Conservation (phyloP, 2,113 vertebrate genomes). For the Xiphophorus couchianus region DNA sequence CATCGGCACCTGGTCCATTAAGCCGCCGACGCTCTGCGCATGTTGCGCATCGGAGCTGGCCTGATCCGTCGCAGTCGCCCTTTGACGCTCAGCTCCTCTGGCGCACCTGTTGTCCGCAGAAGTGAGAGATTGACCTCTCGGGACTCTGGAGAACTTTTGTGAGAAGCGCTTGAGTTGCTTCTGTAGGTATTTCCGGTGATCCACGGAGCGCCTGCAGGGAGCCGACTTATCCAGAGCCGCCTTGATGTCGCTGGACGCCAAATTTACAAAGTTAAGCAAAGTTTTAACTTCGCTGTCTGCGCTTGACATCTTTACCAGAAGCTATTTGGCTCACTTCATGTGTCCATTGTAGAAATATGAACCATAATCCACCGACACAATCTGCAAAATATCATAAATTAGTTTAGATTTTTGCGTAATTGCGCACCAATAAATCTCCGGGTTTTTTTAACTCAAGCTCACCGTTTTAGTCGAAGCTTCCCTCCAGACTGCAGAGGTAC, state of each 20-base stretch:
- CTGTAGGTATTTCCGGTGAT: slow-evolving; percentile 97
- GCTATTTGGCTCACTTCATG: slow-evolving; percentile 16
- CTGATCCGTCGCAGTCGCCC: slow-evolving; percentile 60
- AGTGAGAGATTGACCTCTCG: slow-evolving; percentile 84
- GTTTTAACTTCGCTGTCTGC: slow-evolving; percentile 97
- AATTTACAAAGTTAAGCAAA: slow-evolving; percentile 95
- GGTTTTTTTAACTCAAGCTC: slow-evolving; percentile 9
- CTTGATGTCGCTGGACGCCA: slow-evolving; percentile 98
- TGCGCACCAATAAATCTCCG: not conserved
- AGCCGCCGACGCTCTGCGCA: slow-evolving; percentile 49
- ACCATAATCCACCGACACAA: slow-evolving; percentile 15
- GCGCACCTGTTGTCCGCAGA: slow-evolving; percentile 69
- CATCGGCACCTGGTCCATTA: slow-evolving; percentile 90
- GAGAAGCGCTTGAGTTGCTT: slow-evolving; percentile 98
- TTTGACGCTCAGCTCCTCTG: slow-evolving; percentile 57
- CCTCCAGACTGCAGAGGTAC: slow-evolving; percentile 80
- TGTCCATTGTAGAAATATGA: slow-evolving; percentile 63
- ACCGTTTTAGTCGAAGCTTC: slow-evolving; percentile 50
- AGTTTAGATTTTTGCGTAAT: slow-evolving; percentile 8
- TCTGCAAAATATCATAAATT: slow-evolving; percentile 23
- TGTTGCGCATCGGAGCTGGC: slow-evolving; percentile 39
- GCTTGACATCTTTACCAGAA: slow-evolving; percentile 83
- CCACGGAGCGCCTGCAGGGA: slow-evolving; percentile 95
- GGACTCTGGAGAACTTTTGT: slow-evolving; percentile 90
- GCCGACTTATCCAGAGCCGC: slow-evolving; percentile 96